A percentile compares a stretch with the other conserved stretches of the same genome.
Evolutionary conservation across 2,113 vertebrate genomes (phyloP).

Genomic region (Eupsittula cactorum): DNA sequence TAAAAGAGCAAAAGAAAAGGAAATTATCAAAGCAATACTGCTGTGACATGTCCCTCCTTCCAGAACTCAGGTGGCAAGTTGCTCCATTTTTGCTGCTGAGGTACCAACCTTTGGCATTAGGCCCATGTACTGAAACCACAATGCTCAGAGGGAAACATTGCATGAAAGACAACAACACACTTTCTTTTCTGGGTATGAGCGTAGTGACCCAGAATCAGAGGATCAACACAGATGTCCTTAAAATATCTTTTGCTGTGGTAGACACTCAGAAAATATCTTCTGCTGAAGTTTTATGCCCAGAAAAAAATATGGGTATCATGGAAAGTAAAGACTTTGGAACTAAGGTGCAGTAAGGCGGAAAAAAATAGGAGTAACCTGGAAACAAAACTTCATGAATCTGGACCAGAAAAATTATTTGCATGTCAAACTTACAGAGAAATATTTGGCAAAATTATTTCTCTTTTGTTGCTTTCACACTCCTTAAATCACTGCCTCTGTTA

Average conservation of each 20-base stretch:
- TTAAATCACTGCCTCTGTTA: neutral
- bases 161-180: constrained; percentile 12
- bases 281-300: neutral
- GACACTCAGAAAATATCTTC: neutral
- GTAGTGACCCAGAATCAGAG: constrained; percentile 49
- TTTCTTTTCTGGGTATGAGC: neutral
- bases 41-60: neutral
- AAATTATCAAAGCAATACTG: neutral
- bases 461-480: neutral
- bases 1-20: neutral
- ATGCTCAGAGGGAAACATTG: constrained; percentile 26
- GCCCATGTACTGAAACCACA: neutral
- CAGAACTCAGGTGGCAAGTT: neutral
- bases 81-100: neutral
- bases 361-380: neutral
- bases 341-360: neutral
- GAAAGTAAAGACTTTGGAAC: neutral
- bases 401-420: neutral
- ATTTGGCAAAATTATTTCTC: neutral
- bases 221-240: constrained; percentile 30
- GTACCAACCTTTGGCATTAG: constrained; percentile 16
- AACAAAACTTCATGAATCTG: neutral
- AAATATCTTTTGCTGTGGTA: constrained; percentile 6
- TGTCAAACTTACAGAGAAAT: neutral
- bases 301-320: accelerated